Evolutionary conservation across 1,140 invertebrate genomes (phyloP).

Genomic region (Manduca sexta): DNA sequence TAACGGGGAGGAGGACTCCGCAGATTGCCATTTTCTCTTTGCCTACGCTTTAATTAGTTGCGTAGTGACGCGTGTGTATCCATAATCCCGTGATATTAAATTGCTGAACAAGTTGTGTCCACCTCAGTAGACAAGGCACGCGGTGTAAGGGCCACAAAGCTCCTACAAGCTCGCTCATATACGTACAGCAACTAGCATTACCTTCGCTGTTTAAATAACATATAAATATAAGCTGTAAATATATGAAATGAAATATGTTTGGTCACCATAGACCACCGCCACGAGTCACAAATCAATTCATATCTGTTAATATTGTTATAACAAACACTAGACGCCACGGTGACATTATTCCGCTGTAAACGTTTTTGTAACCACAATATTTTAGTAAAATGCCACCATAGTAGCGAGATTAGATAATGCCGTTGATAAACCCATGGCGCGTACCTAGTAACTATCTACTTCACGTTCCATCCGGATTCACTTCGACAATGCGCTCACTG

Average conservation of each 20-base stretch:
- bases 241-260: too few relatives aligned
- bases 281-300: too few relatives aligned
- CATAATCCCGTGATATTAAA: slow-evolving; percentile 65
- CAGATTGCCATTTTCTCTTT: slow-evolving; percentile 76
- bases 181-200: too few relatives aligned
- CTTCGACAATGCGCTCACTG: too few relatives aligned
- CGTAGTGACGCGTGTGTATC: slow-evolving; percentile 69
- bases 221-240: too few relatives aligned
- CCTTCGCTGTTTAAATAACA: too few relatives aligned
- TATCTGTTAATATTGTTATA: too few relatives aligned
- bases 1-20: slow-evolving; percentile 73
- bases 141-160: too few relatives aligned
- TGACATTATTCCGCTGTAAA: not conserved
- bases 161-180: too few relatives aligned
- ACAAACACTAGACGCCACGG: too few relatives aligned
- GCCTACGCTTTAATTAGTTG: slow-evolving; percentile 73
- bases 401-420: slow-evolving; percentile 21
- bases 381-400: slow-evolving; percentile 17
- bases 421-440: slow-evolving; percentile 16
- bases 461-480: not conserved
- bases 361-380: slow-evolving; percentile 11
- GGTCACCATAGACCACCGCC: too few relatives aligned
- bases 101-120: slow-evolving; percentile 32
- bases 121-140: not conserved
- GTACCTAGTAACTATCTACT: too few relatives aligned